Percentiles rank a stretch among this genome's conserved stretches.
phyloP scores from a whole-genome alignment of 2,113 vertebrate species.

The Muntiacus reevesi region DNA sequence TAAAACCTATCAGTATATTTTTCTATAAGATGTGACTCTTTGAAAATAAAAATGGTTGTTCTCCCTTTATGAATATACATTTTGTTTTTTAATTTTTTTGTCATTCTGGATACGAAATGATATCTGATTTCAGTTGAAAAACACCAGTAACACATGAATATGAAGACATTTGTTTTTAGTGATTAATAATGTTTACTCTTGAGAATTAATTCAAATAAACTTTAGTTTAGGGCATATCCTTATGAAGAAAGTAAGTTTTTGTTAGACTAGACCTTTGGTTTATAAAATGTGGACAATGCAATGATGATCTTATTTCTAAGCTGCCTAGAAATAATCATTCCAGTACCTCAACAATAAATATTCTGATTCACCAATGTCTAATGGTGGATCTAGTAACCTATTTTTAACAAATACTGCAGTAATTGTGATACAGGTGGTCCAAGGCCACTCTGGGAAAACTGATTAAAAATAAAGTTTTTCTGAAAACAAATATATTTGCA shows the following conservation, averaged over 20 bases:
- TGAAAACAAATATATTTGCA: background rate
- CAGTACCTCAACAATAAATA: background rate
- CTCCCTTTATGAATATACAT: background rate
- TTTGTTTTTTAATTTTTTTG: background rate
- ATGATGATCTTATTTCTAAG: background rate
- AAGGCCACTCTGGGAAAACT: background rate
- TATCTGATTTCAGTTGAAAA: background rate
- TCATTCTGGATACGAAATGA: background rate
- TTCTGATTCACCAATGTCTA: background rate
- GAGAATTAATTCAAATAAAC: background rate
- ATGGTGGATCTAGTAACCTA: background rate
- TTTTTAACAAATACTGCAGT: background rate
- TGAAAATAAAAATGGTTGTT: background rate
- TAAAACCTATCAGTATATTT: background rate
- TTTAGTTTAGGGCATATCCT: background rate
- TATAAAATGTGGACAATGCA: background rate
- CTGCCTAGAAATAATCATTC: background rate
- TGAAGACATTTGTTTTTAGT: background rate
- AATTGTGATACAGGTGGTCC: background rate
- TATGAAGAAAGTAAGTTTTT: background rate
- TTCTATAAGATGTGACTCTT: background rate
- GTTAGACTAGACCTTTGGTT: background rate
- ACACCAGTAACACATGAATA: background rate
- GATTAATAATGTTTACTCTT: background rate
- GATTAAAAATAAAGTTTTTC: background rate